Conservation (phyloP, 2,113 vertebrate genomes). For the Grallaria varia region DNA sequence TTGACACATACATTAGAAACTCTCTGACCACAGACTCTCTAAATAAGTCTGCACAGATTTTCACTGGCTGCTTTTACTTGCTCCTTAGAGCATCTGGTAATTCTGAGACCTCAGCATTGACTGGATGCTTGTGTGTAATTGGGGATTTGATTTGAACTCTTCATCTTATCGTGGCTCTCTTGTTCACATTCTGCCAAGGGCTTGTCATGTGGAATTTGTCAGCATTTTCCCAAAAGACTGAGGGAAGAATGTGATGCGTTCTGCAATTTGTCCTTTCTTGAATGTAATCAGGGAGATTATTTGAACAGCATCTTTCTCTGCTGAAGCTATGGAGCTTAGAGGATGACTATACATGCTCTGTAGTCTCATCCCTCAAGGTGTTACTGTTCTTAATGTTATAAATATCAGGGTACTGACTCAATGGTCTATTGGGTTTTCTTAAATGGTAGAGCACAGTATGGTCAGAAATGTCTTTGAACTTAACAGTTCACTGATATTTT, state of each 20-base stretch:
- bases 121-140: background rate
- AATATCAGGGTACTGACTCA: conserved; percentile 51
- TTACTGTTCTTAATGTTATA: conserved; percentile 35
- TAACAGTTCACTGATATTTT: background rate
- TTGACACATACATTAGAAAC: background rate
- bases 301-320: conserved; percentile 1
- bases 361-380: background rate
- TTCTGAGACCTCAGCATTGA: background rate
- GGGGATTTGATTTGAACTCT: background rate
- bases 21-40: background rate
- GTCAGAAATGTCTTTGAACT: conserved; percentile 28
- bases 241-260: background rate
- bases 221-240: background rate
- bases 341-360: background rate
- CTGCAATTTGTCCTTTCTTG: background rate
- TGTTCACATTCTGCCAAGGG: background rate
- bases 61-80: background rate
- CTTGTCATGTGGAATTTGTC: background rate
- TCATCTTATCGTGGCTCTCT: background rate
- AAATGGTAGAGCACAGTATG: background rate
- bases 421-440: background rate
- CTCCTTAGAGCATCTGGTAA: background rate
- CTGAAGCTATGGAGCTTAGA: background rate
- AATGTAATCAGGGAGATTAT: conserved; percentile 7
- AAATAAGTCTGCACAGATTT: background rate